Conservation (phyloP, 1,140 invertebrate species). For the Caerostris extrusa region DNA sequence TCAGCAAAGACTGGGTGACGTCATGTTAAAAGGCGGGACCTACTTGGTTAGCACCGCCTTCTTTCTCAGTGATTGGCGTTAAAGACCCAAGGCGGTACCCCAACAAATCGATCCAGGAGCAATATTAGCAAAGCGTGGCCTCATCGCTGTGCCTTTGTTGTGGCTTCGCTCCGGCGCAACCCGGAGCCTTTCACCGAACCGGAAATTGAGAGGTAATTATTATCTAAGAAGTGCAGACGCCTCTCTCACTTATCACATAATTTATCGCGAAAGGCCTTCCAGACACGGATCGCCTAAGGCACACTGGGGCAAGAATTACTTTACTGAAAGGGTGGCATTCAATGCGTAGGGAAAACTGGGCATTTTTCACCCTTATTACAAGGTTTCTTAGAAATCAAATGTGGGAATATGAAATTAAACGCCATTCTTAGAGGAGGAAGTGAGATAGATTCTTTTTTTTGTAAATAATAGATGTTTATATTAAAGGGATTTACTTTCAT, state of each 20-base stretch:
- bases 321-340: not conserved
- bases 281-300: slow-evolving; percentile 11
- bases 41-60: not conserved
- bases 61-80: slow-evolving; percentile 17
- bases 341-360: not conserved
- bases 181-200: slow-evolving; percentile 58
- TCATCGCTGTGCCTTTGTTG: slow-evolving; percentile 63
- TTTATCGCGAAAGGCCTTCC: slow-evolving; percentile 56
- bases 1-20: slow-evolving; percentile 16
- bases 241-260: slow-evolving; percentile 70
- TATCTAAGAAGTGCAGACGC: slow-evolving; percentile 72
- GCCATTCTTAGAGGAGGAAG: not conserved
- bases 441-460: no score
- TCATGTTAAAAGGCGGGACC: slow-evolving; percentile 8
- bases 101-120: slow-evolving; percentile 51
- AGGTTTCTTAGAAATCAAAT: not conserved
- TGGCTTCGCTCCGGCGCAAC: slow-evolving; percentile 61
- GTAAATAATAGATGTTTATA: no score
- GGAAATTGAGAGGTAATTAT: slow-evolving; percentile 75
- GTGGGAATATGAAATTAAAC: not conserved
- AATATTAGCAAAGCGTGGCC: slow-evolving; percentile 72
- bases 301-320: slow-evolving; percentile 15
- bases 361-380: not conserved
- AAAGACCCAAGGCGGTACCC: slow-evolving; percentile 20
- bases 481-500: no score